Base-by-base conservation (phyloP, 2,113 vertebrate species). In the Nipponia nippon region DNA sequence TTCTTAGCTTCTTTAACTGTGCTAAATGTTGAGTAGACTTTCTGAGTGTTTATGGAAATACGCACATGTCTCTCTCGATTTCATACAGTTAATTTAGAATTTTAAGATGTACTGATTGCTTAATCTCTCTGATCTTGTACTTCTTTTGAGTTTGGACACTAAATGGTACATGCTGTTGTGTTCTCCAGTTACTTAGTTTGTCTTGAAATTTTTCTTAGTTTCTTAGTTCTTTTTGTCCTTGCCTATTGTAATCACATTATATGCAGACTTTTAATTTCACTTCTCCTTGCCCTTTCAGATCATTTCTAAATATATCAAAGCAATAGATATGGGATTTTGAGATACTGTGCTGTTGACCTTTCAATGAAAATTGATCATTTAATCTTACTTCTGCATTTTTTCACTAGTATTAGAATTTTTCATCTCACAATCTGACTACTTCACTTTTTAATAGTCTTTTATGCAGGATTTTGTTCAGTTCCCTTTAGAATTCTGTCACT, bases 11-110 rank as follows among this genome's bases (percentile, higher is more conserved):
- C 15, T 85, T 80, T n/a, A 70, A 46, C 25, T 69, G 30, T 76
- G 10, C 26, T 59, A 69, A 72, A 26, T 59, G 23, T 52, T 93
- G 30, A 77, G 21, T 36, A 61, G 52, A 69, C 17, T 81, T 73
- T 61, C 58, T 4, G 3, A 11, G 5, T 82, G 27, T 83, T 80
- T 62, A 25, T 82, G 42, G 29, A 81, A 89, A 82, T 53, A 38
- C 0, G 0, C 30, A 15, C 2, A 11, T 13, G 5, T 73, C 59
- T 87, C 42, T 77, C 34, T 72, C 7, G 2, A 52, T 40, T 9
- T 69, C 22, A 80, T 83, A 38, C 10, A 59, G 18, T 40, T 52
- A n/a, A 52, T 56, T 80, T 44, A 58, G 22, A 70, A 53, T 73
- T 83, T 91, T 82, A 87, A 58, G 47, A 13, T 58, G 17, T 53